A percentile compares a stretch with the other conserved stretches of the same genome.
These are phyloP conservation scores for Halcyon malimbica DNA, from an alignment of 2,113 vertebrate genomes.

Conservation along the genomic window DNA sequence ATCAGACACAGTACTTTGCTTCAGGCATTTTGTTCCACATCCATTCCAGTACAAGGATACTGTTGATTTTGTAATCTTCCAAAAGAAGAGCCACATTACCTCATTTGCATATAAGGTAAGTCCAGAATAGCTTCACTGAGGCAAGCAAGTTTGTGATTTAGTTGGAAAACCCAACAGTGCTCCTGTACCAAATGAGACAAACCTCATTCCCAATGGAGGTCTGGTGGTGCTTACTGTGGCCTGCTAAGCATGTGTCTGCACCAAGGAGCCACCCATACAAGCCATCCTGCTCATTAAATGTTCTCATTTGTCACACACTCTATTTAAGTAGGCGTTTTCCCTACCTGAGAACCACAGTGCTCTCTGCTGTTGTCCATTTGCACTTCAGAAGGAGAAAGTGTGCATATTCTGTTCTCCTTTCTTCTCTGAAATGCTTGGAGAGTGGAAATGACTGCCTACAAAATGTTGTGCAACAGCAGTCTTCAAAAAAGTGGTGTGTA, in stretches of 20 bases:
- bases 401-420: background rate
- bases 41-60: accelerated
- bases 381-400: background rate
- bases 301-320: accelerated
- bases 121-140: background rate
- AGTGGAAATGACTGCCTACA: background rate
- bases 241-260: background rate
- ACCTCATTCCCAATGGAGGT: background rate
- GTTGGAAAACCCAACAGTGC: background rate
- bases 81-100: background rate
- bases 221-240: background rate
- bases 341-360: background rate
- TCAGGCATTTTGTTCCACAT: background rate
- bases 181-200: background rate
- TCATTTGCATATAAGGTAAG: background rate
- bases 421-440: background rate
- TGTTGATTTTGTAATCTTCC: background rate
- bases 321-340: background rate
- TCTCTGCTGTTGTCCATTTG: background rate
- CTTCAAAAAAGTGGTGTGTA: background rate
- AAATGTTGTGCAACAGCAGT: background rate
- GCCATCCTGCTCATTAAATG: background rate
- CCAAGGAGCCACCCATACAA: background rate
- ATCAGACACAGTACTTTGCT: background rate
- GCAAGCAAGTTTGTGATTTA: background rate